Conservation (phyloP, 2,113 vertebrate genomes). For the Poeciliopsis retropinna region DNA sequence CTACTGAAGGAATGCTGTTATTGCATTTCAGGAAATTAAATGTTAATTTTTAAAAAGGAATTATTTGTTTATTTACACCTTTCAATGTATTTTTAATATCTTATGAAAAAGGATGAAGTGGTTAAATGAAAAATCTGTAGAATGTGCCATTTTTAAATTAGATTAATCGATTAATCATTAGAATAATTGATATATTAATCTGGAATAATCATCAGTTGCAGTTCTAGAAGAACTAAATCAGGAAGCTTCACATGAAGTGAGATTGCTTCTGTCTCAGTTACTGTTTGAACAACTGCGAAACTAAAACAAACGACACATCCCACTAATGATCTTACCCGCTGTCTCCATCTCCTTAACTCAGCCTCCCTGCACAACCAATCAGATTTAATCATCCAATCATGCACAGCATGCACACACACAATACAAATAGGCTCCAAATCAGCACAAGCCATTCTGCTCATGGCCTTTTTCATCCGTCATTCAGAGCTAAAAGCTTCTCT, state of each 20-base stretch:
- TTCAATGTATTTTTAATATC: too few species aligned
- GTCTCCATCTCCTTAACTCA: conserved; percentile 21
- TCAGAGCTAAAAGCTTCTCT: conserved; percentile 39
- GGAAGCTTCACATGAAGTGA: conserved; percentile 20
- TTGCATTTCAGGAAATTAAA: too few species aligned
- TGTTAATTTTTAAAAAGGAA: too few species aligned
- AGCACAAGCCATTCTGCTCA: conserved; percentile 56
- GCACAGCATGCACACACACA: conserved; percentile 37
- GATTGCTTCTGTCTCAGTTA: conserved; percentile 7
- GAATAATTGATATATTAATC: too few species aligned
- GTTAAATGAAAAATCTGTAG: too few species aligned
- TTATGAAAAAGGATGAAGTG: too few species aligned
- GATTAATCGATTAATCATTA: too few species aligned
- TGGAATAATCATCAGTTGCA: too few species aligned
- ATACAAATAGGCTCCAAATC: conserved; percentile 52
- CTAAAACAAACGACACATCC: conserved; percentile 40
- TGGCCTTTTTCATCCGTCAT: conserved; percentile 46
- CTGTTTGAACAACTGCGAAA: conserved; percentile 13
- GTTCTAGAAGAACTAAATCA: conserved; percentile 3
- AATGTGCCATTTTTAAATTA: too few species aligned
- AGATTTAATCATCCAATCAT: conserved; percentile 63
- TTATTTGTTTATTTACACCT: too few species aligned
- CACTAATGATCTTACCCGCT: conserved; percentile 48
- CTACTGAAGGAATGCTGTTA: too few species aligned
- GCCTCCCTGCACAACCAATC: conserved; percentile 27